Percentiles rank a stretch among this genome's conserved stretches.
Conservation (phyloP, 1,140 invertebrate genomes). For the Trichonephila clavata region DNA sequence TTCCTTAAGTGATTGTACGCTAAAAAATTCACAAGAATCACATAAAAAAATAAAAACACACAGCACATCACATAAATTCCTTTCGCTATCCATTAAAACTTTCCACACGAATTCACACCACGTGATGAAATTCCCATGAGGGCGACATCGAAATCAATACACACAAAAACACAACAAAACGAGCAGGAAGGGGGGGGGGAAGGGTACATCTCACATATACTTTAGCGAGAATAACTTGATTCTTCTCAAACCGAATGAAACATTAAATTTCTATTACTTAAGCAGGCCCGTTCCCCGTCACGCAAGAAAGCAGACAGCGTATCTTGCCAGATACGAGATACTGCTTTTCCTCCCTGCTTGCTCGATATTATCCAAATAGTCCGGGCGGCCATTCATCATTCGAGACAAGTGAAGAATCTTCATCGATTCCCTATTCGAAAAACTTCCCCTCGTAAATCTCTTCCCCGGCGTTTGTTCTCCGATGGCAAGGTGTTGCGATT, state of each 20-base stretch:
- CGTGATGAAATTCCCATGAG: not conserved
- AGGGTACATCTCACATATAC: slow-evolving; percentile 2
- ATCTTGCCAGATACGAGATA: slow-evolving; percentile 15
- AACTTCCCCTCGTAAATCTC: slow-evolving; percentile 50
- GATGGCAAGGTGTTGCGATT: slow-evolving; percentile 19
- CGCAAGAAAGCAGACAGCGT: slow-evolving; percentile 5
- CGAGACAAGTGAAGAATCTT: slow-evolving; percentile 41
- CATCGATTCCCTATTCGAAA: slow-evolving; percentile 53
- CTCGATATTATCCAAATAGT: slow-evolving; percentile 58
- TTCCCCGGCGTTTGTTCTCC: slow-evolving; percentile 10
- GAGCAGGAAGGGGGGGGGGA: not conserved
- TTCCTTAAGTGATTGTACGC: too few species aligned
- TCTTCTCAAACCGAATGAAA: not conserved
- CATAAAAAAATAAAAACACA: not conserved
- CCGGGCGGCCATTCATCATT: slow-evolving; percentile 16
- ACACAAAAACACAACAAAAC: not conserved
- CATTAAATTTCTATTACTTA: slow-evolving; percentile 57
- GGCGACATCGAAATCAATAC: not conserved
- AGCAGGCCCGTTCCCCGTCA: slow-evolving; percentile 23
- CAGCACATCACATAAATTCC: not conserved
- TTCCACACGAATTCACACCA: not conserved
- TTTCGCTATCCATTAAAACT: slow-evolving; percentile 23
- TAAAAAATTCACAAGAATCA: not conserved
- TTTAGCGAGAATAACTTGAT: slow-evolving; percentile 16
- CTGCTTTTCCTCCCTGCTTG: not conserved